Base-by-base conservation (phyloP, 2,113 vertebrate genomes). In the Eleginops maclovinus region DNA sequence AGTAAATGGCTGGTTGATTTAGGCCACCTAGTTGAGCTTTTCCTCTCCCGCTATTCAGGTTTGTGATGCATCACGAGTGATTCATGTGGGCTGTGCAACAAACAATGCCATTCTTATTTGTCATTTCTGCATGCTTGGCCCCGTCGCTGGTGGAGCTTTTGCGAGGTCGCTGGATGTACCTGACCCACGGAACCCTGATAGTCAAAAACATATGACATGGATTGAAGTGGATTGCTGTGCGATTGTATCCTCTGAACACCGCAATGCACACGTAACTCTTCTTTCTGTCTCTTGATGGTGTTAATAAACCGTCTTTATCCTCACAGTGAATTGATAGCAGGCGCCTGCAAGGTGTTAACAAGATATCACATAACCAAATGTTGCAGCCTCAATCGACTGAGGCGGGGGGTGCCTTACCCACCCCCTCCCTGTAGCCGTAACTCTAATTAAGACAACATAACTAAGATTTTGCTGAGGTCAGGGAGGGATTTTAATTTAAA, bases 401-500 rank as follows among this genome's bases (percentile, higher is more conserved):
- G 49, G n/a, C n/a, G 26, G 51, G 24, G 26, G 49, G 66, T 65
- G 40, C 64, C 69, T 84, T 44, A 59, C 46, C 67, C 74, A 31
- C 61, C 74, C 53, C 66, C 61, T 36, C 70, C 50, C 56, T 21
- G 55, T 55, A 74, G 73, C 73, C 79, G 78, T 81, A 86, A 86
- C 84, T 82, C 90, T 94, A 93, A 94, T 95, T 94, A 94, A 91
- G 89, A 79, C 81, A 88, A 92, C 88, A 75, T 83, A 90, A 89
- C 91, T 92, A 79, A 64, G 84, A 90, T 91, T 93, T 85, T 91
- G 94, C 94, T 93, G 87, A 90, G 93, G 90, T 94, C 90, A 89
- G 93, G 83, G 58, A 78, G 76, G 87, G 87, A 77, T 89, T 93
- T 93, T 93, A 93, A 94, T 94, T 93, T 94, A 88, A 93, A 94